These are phyloP conservation scores for Candoia aspera DNA, from an alignment of 2,113 vertebrate genomes.

Conservation along the genomic window DNA sequence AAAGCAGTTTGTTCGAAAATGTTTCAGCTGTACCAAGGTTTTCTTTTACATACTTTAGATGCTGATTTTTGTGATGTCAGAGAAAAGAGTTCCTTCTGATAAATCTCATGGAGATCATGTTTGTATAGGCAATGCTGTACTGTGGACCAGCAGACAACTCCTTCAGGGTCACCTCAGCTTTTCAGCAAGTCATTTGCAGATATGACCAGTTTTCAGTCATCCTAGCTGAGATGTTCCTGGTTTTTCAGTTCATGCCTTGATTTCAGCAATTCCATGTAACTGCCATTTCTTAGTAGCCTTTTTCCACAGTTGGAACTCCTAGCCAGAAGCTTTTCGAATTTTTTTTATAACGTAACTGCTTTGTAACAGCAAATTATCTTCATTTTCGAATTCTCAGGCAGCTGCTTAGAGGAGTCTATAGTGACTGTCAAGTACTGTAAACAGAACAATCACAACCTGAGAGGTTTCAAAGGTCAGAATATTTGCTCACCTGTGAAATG, in stretches of 20 bases:
- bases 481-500: background rate
- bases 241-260: background rate
- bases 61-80: background rate
- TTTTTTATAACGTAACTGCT: background rate
- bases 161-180: background rate
- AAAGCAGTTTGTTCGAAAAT: background rate
- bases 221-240: background rate
- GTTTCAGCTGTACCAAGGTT: background rate
- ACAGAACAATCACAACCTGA: background rate
- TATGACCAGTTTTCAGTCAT: background rate
- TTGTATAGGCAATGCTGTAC: background rate
- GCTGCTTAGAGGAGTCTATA: background rate
- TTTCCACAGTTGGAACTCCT: background rate
- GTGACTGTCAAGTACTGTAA: background rate
- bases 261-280: background rate
- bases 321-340: background rate
- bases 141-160: background rate
- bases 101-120: background rate
- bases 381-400: background rate
- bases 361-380: background rate
- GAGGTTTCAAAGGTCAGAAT: background rate
- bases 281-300: background rate
- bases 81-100: background rate
- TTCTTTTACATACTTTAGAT: no score
- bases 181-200: background rate